Base-by-base conservation (phyloP, 1,140 invertebrate genomes). In the Drosophila kanapiae region DNA sequence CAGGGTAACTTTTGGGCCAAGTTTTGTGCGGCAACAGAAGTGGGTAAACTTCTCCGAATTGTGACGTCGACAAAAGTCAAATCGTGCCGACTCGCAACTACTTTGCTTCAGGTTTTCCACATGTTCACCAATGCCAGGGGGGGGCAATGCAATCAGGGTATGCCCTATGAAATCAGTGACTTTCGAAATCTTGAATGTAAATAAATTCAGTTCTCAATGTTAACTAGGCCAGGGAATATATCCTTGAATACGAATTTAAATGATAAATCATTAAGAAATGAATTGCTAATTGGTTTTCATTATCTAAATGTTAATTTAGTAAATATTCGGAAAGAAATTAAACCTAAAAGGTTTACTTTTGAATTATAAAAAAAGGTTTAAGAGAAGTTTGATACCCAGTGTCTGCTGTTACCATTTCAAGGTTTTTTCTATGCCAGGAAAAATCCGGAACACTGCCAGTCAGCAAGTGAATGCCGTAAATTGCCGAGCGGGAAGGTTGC, bases 41-140 rank as follows among this genome's bases (percentile, higher is more conserved):
- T 80, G 48, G 75, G 61, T 38, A 88, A 88, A 79, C 80, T 86
- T 82, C 78, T 69, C 14, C 75, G 68, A 87, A 87, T 85, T 85
- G 83, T 85, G 83, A 85, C 82, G 83, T 86, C 75, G 65, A 83
- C 79, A 82, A 86, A 86, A 86, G 82, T 87, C 82, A 87, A 86
- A 87, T 87, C 80, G 75, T 86, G 82, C 78, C 53, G 69, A 72
- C 69, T 47, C 9, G 16, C 47, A 51, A 43, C 45, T 48, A 59
- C 53, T 51, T 53, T 23, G 14, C 54, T 42, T 23, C 47, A 47
- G 45, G 29, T 37, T 51, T 37, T 54, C 16, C 53, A 68, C 69
- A 49, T 23, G 27, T 47, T 47, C 60, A 27, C 29, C 14, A 23
- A 11, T 10, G 13, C 31, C 31, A 10, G 11, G 13, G 23, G 31